Base-by-base conservation (phyloP, 2,888 invertebrate genomes). In the Drosophila seclusa region DNA sequence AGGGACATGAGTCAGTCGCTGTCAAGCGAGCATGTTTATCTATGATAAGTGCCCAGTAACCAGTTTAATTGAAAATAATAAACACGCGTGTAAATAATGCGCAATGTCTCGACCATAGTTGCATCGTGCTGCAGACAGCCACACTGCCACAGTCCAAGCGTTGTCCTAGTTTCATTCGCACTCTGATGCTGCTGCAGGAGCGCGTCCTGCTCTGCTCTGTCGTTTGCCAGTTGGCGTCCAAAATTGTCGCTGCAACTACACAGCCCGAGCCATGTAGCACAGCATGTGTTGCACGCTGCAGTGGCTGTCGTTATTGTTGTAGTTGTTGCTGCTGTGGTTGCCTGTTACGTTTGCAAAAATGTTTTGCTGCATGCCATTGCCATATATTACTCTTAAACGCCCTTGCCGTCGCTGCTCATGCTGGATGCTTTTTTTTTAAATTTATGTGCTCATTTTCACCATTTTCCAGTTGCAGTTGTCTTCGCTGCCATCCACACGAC, bases 381-480 rank as follows among this genome's bases (percentile, higher is more conserved):
- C 88, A 90, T 87, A 89, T 89, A 88, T 87, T 89, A 87, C 89
- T 83, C 89, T 89, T 88, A 85, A 87, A 87, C 85, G 83, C 80
- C 71, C 68, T 70, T 85, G 78, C 73, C 78, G 67, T 34, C 32
- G 55, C 57, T 54, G 58, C 61, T 65, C 59, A 67, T 78, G 66
- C 55, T 73, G 34, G 31, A 54, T 69, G 87, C 68, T 90, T 87
- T 45, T 45, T 45, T 45, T 38, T 18, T 2, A 16, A 88, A 87
- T 87, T 90, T 87, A 90, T 87, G 77, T 89, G 89, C 90, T 90
- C 87, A 90, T 90, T 90, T 90, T 83, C 87, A 83, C 82, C 38
- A 80, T 83, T 83, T 88, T 71, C 65, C 80, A 74, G 77, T 73
- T 76, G 70, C 79, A 68, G 62, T 73, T 76, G 68, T 76, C 78